Evolutionary conservation across 1,140 invertebrate species (phyloP), one percentile per base, ranked within the genome.

Genomic region (Lysiphlebus fabarum): DNA sequence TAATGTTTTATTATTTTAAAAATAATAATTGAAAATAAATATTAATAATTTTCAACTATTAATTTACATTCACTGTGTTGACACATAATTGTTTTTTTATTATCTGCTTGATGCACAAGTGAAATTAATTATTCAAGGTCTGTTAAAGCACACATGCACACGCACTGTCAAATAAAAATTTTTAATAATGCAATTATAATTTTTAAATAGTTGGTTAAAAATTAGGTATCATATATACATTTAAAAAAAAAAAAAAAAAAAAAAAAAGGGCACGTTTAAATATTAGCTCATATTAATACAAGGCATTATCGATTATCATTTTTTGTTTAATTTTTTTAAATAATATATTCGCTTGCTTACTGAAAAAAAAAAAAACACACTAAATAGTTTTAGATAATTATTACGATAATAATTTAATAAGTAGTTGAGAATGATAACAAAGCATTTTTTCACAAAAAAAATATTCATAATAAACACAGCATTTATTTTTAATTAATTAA

Each of bases 131-230:
- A 38, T 38, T 37, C 38, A 26, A 45, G 50, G 47, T 59, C 36
- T 59, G 42, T 59, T 33, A 59, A 53, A 59, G 43, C 43, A 38
- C 58, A 47, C 51, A 56, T 56, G 51, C 58, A 59, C 51, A 53
- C 58, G 58, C 58, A 59, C 51, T 41, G 33, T 14, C 58, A 17
- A 37, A 40, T 6, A 40, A 40, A 11, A 10, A 2, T 26, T 26
- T 2, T 26, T 26, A 26, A 26, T 26, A 26, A 26, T 4, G 17
- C 17, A 26, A 26, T 26, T 26, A 26, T 0, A 26, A 26, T 26
- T 26, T 26, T 26, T 26, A 26, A 26, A 26, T 26, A 26, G 17
- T 26, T 26, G 17, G 2, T 26, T 0, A 26, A 26, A 26, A 1
- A 26, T 26, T 26, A 26, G 4, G 17, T 4, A n/a, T n/a, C n/a